Evolutionary conservation across 2,797 vertebrate genomes (phyloP).

Genomic region (Crax fasciolata): DNA sequence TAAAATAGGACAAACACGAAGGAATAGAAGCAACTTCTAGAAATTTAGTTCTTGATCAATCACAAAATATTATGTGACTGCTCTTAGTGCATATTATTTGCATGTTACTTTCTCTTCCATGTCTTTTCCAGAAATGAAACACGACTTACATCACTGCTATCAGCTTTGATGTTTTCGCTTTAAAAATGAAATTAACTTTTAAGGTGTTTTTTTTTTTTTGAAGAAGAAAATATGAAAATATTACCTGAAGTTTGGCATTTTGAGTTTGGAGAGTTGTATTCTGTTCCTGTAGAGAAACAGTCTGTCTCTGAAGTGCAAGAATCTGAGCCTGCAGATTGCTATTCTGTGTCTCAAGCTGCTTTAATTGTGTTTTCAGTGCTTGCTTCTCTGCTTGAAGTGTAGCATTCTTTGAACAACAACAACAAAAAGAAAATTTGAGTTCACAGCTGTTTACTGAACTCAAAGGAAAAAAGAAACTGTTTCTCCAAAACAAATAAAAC

Average conservation of each 20-base stretch:
- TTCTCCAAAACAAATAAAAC: neutral
- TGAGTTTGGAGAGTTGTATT: constrained; percentile 95
- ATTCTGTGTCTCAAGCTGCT: constrained; percentile 95
- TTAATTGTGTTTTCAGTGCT: constrained; percentile 94
- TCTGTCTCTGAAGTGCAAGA: constrained; percentile 94
- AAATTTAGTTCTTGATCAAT: neutral
- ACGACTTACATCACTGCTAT: neutral
- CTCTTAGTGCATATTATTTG: neutral
- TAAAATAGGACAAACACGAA: neutral
- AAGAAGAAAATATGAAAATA: constrained; percentile 29
- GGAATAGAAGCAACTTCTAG: neutral
- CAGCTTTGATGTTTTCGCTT: neutral
- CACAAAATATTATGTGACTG: neutral
- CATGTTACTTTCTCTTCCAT: neutral
- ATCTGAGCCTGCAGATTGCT: constrained; percentile 98
- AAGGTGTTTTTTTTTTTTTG: neutral
- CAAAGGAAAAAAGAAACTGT: neutral
- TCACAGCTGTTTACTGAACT: neutral
- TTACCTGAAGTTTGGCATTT: constrained; percentile 97
- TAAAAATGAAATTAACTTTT: too few relatives aligned
- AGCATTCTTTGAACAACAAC: constrained; percentile 88
- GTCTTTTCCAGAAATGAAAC: neutral
- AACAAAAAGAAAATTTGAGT: neutral
- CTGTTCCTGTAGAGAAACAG: constrained; percentile 94
- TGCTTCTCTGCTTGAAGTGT: constrained; percentile 98